Evolutionary conservation across 2,113 vertebrate genomes (phyloP), one percentile per base, ranked within the genome.

Genomic region (Phaethornis superciliosus): DNA sequence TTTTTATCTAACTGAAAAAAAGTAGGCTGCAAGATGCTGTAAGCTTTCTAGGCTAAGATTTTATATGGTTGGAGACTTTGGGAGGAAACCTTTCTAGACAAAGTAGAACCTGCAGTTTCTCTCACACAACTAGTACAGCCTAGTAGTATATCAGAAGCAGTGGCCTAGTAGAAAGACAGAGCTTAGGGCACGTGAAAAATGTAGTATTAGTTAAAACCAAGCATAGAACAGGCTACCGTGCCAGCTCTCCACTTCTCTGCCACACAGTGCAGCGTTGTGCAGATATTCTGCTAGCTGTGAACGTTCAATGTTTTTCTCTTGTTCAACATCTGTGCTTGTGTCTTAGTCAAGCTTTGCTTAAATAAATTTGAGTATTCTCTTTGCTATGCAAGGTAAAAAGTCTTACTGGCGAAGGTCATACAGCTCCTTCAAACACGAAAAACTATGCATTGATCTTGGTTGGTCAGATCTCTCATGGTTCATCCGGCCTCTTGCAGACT

Each of bases 321-420:
- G 19, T 51, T 56, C 46, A 27, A 10, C 20, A 58, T 15, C 33
- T 82, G 9, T 72, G 24, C 46, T 70, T 8, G 1, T 42, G 17
- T 37, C 64, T 60, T 63, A 60, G 69, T 10, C 75, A 55, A 51
- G 52, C 47, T 89, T 56, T 62, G 27, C 19, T 58, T 77, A 67
- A 89, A 81, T 23, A 32, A 44, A 23, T 40, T 32, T n/a, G n/a
- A 30, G 15, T 65, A 20, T 52, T 63, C 4, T 77, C 28, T 93
- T 93, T 52, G 11, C 42, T 88, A 15, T 3, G 20, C 14, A 51
- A 91, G 76, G 64, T 67, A 60, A 20, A 24, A 76, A 44, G 22
- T 74, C 98, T 98, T 98, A 99, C 99, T 98, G 98, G 97, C 98
- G 98, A 56, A 99, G 96, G 93, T 99, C 98, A 17, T 99, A 99